Base-by-base conservation (phyloP, 2,888 invertebrate species). In the Dichetophora obliterata region DNA sequence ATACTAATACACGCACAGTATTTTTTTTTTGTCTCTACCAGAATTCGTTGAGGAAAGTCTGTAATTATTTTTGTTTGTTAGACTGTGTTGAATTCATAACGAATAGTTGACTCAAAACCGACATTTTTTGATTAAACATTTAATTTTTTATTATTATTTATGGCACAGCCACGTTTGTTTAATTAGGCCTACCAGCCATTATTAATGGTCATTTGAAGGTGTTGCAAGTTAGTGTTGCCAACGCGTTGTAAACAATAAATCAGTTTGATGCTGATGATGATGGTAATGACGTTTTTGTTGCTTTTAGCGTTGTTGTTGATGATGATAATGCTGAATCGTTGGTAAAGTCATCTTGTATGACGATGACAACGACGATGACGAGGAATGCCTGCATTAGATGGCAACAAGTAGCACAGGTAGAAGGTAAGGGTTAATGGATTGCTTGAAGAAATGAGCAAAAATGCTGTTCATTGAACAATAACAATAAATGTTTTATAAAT, bases 381-480 rank as follows among this genome's bases (percentile, higher is more conserved):
- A 65, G 1, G 19, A 34, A 65, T 31, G 54, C 11, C 37, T 6
- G 43, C 37, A 37, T 37, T 37, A 37, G 37, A 65, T 31, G 54
- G 14, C 43, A 43, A 43, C 43, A 43, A 43, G 43, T 43, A 43
- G 43, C 43, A 14, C 43, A 43, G 11, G 43, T 3, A 43, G 43
- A 43, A 43, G 11, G 43, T 43, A 43, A 43, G 43, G 43, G 43
- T 43, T 43, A 43, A 43, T 43, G 43, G 6, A 3, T 31, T 31
- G 37, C 43, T 43, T 43, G 2, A 14, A 1, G 43, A 43, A 43
- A 43, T 43, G 43, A 19, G 31, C 71, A 74, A 79, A 76, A 78
- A 77, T 78, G 78, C 71, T 77, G 57, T 59, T 59, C 27, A 59
- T 24, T 59, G 24, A 59, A 22, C 57, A 59, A 59, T 8, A 24